phyloP scores from a whole-genome alignment of 1,140 invertebrate genomes.

The Thereuonema tuberculata region DNA sequence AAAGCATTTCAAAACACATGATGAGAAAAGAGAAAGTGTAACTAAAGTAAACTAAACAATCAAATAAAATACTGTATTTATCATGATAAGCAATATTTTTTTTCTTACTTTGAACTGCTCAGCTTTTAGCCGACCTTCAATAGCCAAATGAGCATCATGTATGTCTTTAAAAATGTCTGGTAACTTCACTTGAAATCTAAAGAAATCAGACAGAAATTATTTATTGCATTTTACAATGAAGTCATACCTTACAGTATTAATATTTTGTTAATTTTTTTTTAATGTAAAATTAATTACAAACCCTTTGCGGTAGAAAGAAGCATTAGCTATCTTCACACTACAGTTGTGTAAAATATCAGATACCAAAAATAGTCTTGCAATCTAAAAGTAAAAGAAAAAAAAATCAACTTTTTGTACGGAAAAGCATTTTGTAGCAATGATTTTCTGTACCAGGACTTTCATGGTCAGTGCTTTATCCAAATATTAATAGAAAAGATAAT shows the following conservation, averaged over 20 bases:
- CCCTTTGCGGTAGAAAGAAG: constrained; percentile 86
- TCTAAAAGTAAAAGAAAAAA: too few relatives aligned
- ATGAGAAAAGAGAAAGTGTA: too few relatives aligned
- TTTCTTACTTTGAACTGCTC: constrained; percentile 82
- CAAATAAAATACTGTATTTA: background rate
- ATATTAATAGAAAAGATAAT: too few relatives aligned
- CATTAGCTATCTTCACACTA: constrained; percentile 88
- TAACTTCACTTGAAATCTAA: constrained; percentile 72
- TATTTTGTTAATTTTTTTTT: background rate
- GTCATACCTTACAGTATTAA: too few relatives aligned
- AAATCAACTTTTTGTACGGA: too few relatives aligned
- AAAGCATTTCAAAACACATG: constrained; percentile 17
- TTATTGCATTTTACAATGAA: background rate
- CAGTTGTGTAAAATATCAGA: constrained; percentile 97
- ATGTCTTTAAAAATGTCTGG: constrained; percentile 73
- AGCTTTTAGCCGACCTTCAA: constrained; percentile 79
- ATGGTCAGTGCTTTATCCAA: too few relatives aligned
- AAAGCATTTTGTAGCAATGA: too few relatives aligned
- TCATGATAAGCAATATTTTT: too few relatives aligned
- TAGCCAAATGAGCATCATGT: constrained; percentile 54
- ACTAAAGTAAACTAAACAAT: constrained; percentile 9
- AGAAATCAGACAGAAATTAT: background rate
- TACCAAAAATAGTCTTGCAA: constrained; percentile 85
- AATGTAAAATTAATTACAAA: constrained; percentile 35
- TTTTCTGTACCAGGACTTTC: too few relatives aligned